These are phyloP conservation scores for Garrulus glandarius DNA, from an alignment of 2,797 vertebrate species.

Conservation along the genomic window DNA sequence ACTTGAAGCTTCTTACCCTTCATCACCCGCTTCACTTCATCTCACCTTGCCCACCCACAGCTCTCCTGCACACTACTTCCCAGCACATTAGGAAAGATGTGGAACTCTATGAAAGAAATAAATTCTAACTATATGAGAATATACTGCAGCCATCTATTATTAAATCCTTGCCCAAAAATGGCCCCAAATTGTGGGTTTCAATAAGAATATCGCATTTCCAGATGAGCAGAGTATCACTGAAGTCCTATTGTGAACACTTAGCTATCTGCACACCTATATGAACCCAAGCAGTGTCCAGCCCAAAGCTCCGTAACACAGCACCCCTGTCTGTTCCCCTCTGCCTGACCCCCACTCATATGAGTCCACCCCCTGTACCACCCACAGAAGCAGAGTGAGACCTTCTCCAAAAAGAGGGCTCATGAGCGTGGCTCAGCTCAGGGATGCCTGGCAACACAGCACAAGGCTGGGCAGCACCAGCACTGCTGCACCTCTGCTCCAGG, in stretches of 20 bases:
- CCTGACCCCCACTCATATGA: rapidly evolving
- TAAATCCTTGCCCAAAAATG: neutral
- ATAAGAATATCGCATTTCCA: neutral
- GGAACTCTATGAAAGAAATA: neutral
- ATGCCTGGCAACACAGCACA: rapidly evolving
- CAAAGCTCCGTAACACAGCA: rapidly evolving
- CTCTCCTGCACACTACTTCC: neutral
- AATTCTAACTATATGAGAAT: neutral
- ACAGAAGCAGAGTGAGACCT: neutral
- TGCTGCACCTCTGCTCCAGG: rapidly evolving
- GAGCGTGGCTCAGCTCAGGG: neutral
- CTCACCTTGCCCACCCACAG: neutral
- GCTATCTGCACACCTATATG: rapidly evolving
- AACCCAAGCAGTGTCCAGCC: neutral
- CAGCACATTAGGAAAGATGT: neutral
- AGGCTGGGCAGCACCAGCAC: neutral
- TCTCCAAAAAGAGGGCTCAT: rapidly evolving
- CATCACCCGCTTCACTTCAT: rapidly evolving
- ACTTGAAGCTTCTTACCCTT: neutral
- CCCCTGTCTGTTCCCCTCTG: neutral
- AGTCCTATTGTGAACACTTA: neutral
- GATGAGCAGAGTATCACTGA: neutral
- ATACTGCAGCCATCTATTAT: neutral
- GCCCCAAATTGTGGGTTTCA: neutral
- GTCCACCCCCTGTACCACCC: neutral